phyloP scores from a whole-genome alignment of 2,888 invertebrate species.

The Parnassius glacialis region DNA sequence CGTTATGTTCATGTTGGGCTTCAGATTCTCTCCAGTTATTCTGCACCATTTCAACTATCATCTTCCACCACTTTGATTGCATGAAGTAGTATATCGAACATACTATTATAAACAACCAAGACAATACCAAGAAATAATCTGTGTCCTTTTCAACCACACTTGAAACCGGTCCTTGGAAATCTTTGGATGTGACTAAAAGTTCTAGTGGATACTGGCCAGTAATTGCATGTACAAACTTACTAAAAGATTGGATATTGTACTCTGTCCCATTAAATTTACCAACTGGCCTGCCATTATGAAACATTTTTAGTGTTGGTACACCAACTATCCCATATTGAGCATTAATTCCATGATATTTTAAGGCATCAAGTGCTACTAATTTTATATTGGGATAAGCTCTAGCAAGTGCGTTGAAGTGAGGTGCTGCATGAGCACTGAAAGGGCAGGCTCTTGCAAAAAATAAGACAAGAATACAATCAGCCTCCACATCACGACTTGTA shows the following conservation, averaged over 20 bases:
- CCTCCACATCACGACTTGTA: conserved; percentile 83
- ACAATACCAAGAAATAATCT: conserved; percentile 90
- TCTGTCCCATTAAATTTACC: conserved; percentile 92
- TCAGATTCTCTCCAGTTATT: conserved; percentile 94
- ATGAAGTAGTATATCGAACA: conserved; percentile 88
- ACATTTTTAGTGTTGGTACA: conserved; percentile 92
- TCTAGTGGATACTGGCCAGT: conserved; percentile 85
- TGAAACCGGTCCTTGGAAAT: conserved; percentile 90
- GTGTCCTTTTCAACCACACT: conserved; percentile 87
- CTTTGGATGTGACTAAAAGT: conserved; percentile 86
- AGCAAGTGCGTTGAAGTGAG: conserved; percentile 94
- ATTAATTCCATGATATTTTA: conserved; percentile 90
- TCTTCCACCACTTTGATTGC: conserved; percentile 88
- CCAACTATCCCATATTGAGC: conserved; percentile 95
- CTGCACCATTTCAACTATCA: conserved; percentile 90
- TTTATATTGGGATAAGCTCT: conserved; percentile 92
- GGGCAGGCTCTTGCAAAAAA: conserved; percentile 95
- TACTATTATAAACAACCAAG: conserved; percentile 91
- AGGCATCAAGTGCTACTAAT: conserved; percentile 94
- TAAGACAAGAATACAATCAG: conserved; percentile 88
- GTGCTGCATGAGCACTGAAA: conserved; percentile 94
- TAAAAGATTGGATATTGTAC: conserved; percentile 89
- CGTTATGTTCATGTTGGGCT: conserved; percentile 89
- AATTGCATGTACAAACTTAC: conserved; percentile 87
- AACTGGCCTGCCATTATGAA: conserved; percentile 93